A percentile compares a stretch with the other conserved stretches of the same genome.
These are phyloP conservation scores for Odontomyia ornata DNA, from an alignment of 2,888 invertebrate genomes.

Conservation along the genomic window DNA sequence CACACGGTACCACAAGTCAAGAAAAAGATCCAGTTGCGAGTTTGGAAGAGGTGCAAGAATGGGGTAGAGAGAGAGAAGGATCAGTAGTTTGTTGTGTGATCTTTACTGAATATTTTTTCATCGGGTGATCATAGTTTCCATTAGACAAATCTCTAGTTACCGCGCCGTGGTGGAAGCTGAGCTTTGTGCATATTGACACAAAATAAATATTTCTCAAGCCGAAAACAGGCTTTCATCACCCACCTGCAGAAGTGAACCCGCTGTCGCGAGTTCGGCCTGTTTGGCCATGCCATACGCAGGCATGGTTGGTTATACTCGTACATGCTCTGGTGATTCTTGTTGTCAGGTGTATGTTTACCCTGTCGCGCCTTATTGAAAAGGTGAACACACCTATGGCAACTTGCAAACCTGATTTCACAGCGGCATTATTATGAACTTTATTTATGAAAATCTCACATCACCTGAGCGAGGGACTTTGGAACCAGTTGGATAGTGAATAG, in stretches of 20 bases:
- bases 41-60: neutral
- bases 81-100: neutral
- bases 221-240: conserved; percentile 31
- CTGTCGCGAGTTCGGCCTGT: neutral
- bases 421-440: neutral
- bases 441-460: neutral
- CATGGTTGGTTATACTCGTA: neutral
- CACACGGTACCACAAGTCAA: neutral
- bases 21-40: neutral
- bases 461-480: neutral
- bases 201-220: neutral
- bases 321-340: neutral
- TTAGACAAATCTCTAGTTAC: neutral
- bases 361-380: conserved; percentile 11
- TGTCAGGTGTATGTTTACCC: conserved; percentile 39
- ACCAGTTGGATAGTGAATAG: neutral
- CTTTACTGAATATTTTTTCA: conserved; percentile 12
- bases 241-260: conserved; percentile 13
- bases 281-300: no score
- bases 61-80: neutral
- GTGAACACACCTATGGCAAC: conserved; percentile 25
- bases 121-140: conserved; percentile 6
- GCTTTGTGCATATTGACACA: conserved; percentile 9
- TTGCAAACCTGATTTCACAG: neutral
- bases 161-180: neutral